Evolutionary conservation across 1,140 invertebrate species (phyloP).

Genomic region (Papilio aristodemus): DNA sequence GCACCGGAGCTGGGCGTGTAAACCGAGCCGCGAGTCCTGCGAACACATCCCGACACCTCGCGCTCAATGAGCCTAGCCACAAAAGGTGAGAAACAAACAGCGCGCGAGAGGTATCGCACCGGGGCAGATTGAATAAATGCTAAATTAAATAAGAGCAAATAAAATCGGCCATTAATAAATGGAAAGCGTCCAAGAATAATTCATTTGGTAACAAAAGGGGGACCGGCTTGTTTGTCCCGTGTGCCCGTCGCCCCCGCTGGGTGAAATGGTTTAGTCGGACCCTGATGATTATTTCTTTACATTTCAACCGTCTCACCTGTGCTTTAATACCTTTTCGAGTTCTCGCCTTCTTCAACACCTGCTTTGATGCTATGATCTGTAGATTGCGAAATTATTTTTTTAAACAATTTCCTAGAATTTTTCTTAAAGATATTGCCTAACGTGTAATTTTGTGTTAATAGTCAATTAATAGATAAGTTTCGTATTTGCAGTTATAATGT

Average conservation of each 20-base stretch:
- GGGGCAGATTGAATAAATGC: conserved; percentile 78
- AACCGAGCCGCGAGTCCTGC: conserved; percentile 67
- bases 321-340: conserved; percentile 19
- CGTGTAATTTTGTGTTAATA: neutral
- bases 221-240: conserved; percentile 45
- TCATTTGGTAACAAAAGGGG: conserved; percentile 58
- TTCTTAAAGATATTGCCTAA: neutral
- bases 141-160: conserved; percentile 80
- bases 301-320: conserved; percentile 49
- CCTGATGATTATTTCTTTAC: conserved; percentile 55
- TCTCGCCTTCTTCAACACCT: conserved; percentile 13
- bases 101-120: conserved; percentile 62
- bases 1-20: conserved; percentile 73
- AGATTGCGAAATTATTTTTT: neutral
- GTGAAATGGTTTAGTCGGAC: conserved; percentile 41
- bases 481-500: conserved; percentile 39
- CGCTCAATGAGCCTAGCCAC: conserved; percentile 74
- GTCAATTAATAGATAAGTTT: conserved; percentile 10
- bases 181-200: conserved; percentile 66
- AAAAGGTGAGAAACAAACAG: conserved; percentile 77
- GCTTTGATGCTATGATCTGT: conserved; percentile 16
- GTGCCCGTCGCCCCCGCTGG: conserved; percentile 42
- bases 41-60: conserved; percentile 79
- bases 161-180: conserved; percentile 71
- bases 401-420: neutral